phyloP scores from a whole-genome alignment of 2,888 invertebrate genomes.

The Galerucella pusilla region DNA sequence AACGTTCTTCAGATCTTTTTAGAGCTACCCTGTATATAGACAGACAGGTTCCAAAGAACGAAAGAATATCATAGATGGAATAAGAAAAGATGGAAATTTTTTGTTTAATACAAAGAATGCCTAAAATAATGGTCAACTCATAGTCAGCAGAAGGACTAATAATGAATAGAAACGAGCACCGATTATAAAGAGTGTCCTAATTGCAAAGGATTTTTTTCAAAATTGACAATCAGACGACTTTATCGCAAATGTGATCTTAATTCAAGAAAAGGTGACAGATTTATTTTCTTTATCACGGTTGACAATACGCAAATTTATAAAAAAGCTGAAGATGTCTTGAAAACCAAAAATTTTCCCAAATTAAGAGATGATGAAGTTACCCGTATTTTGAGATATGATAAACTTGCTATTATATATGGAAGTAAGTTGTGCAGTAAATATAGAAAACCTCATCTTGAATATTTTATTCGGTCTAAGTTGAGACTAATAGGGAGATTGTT shows the following conservation, averaged over 20 bases:
- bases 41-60: constrained; percentile 21
- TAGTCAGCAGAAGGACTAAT: constrained; percentile 26
- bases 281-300: constrained; percentile 10
- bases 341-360: constrained; percentile 23
- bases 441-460: constrained; percentile 24
- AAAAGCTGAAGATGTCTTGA: constrained; percentile 14
- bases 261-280: constrained; percentile 9
- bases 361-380: constrained; percentile 23
- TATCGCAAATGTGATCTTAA: constrained; percentile 25
- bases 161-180: constrained; percentile 16
- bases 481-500: constrained; percentile 22
- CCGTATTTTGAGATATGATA: constrained; percentile 19
- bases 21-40: background rate
- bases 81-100: constrained; percentile 27
- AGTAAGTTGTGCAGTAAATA: constrained; percentile 29
- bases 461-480: constrained; percentile 21
- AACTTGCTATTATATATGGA: constrained; percentile 25
- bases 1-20: background rate
- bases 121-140: constrained; percentile 25
- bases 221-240: constrained; percentile 19
- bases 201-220: constrained; percentile 28
- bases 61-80: constrained; percentile 1
- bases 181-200: constrained; percentile 36
- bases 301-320: constrained; percentile 24
- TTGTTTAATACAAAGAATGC: constrained; percentile 27